Base-by-base conservation (phyloP, 2,113 vertebrate species). In the Xiphorhynchus elegans region DNA sequence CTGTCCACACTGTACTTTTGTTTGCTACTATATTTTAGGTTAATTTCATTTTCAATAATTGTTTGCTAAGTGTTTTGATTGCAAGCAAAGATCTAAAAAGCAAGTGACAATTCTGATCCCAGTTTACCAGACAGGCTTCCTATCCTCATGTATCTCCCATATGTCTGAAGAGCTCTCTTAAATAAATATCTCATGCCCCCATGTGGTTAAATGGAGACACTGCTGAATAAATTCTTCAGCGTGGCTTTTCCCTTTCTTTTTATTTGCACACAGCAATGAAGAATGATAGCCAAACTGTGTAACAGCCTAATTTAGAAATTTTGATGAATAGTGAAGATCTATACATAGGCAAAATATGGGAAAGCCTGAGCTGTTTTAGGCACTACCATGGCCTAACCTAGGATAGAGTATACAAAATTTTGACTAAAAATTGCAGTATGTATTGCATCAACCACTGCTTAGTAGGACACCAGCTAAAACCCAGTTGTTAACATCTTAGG, bases 161-260 rank as follows among this genome's bases (percentile, higher is more conserved):
- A 13, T 4, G 21, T 26, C 40, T 40, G 28, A 68, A 77, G 59
- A 46, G 26, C 92, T 96, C 59, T 86, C 81, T 92, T 96, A 94
- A 84, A 96, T 89, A 97, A 93, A 94, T 80, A 97, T 97, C 96
- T 96, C 58, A 89, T 96, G 98, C 98, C 98, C 95, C 68, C 98
- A 1, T 69, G 98, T 98, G 98, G 98, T 89, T 44, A 76, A 85
- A 90, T 18, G 28, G 69, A 96, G 94, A 68, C 5, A 44, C 16
- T 96, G 90, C 90, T 26, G 73, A 66, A 88, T 42, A 95, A 66
- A 83, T 55, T 25, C 56, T 62, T 60, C 3, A 8, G 33, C 18
- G 2, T 14, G 74, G 35, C 13, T 72, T 84, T 81, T 67, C 23
- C 31, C n/a, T 29, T 59, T 46, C 12, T 55, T 40, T 88, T 40